phyloP scores from a whole-genome alignment of 1,140 invertebrate species.

The Scaptomyza graminum region DNA sequence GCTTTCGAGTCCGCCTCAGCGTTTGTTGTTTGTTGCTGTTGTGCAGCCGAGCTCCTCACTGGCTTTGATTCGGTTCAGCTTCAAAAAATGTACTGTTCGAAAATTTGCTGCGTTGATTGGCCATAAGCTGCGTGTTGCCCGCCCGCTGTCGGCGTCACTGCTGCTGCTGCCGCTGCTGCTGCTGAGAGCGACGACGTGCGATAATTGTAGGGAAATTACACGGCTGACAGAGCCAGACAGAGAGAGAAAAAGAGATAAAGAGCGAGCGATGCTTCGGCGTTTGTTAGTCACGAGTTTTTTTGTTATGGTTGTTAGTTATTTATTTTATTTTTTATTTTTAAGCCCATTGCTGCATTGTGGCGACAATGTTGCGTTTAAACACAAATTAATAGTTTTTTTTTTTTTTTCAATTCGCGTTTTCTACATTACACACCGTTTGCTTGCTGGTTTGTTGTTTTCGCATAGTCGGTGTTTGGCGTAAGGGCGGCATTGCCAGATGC shows the following conservation, averaged over 20 bases:
- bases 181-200: constrained; percentile 54
- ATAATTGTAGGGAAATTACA: constrained; percentile 79
- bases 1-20: constrained; percentile 35
- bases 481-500: constrained; percentile 56
- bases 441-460: constrained; percentile 12
- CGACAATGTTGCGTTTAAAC: constrained; percentile 36
- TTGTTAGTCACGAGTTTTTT: constrained; percentile 29
- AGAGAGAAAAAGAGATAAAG: background rate
- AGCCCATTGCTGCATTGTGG: constrained; percentile 26
- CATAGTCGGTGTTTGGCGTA: constrained; percentile 19
- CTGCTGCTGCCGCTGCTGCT: constrained; percentile 8
- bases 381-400: constrained; percentile 34
- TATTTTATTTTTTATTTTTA: constrained; percentile 26
- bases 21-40: constrained; percentile 35
- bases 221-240: constrained; percentile 40
- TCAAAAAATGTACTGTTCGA: constrained; percentile 79
- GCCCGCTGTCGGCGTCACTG: constrained; percentile 43
- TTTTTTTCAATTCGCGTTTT: background rate
- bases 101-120: constrained; percentile 79
- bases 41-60: constrained; percentile 32
- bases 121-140: constrained; percentile 68
- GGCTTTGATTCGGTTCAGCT: constrained; percentile 67
- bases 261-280: constrained; percentile 15
- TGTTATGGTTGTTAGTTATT: constrained; percentile 17
- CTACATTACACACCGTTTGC: constrained; percentile 13